These are phyloP conservation scores for Paraplagusia blochii DNA, from an alignment of 2,113 vertebrate species.

Conservation along the genomic window DNA sequence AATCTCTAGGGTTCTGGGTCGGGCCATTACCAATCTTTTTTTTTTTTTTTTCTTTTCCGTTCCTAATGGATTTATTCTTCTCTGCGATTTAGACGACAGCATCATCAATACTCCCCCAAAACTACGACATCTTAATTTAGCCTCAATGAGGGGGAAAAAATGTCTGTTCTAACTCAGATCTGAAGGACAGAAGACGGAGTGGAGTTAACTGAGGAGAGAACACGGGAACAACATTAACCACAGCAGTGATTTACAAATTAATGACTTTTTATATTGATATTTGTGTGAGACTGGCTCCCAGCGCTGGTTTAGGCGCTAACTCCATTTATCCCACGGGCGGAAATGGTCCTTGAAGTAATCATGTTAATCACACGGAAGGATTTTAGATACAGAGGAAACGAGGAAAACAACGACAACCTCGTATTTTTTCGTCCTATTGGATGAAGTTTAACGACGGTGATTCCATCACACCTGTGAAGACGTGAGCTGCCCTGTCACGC, in stretches of 20 bases:
- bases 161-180: constrained; percentile 35
- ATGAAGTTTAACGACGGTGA: background rate
- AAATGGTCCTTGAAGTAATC: constrained; percentile 17
- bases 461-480: background rate
- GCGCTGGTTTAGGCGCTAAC: constrained; percentile 3
- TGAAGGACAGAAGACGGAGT: constrained; percentile 23
- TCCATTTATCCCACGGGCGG: constrained; percentile 20
- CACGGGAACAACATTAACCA: constrained; percentile 3
- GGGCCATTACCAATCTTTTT: constrained; percentile 26
- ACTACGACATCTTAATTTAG: constrained; percentile 39
- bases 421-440: background rate
- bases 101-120: constrained; percentile 46
- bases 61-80: constrained; percentile 55
- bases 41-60: constrained; percentile 15
- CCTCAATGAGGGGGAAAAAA: constrained; percentile 51
- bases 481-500: too few species aligned
- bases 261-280: constrained; percentile 34
- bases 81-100: constrained; percentile 45
- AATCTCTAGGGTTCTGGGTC: constrained; percentile 2
- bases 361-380: constrained; percentile 15
- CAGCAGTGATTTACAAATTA: constrained; percentile 22
- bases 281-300: constrained; percentile 13
- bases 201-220: constrained; percentile 21
- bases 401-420: constrained; percentile 5
- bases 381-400: constrained; percentile 1